Evolutionary conservation across 2,888 invertebrate genomes (phyloP).

Genomic region (Masnerella sp.): DNA sequence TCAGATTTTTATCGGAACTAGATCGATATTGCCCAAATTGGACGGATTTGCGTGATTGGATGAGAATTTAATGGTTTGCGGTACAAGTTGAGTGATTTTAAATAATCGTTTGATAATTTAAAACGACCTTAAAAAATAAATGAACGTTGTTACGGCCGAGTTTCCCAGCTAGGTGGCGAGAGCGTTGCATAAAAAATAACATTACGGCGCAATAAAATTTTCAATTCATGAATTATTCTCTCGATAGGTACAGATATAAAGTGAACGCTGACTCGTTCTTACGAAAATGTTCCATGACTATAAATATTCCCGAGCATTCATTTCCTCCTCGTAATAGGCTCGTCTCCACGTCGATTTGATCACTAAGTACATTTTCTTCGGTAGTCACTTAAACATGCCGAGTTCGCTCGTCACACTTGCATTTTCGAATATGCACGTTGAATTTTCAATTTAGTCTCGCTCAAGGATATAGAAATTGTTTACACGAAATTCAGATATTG

Average conservation of each 20-base stretch:
- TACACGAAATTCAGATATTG: constrained; percentile 33
- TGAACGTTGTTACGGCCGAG: not conserved
- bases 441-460: constrained; percentile 51
- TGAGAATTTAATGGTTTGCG: no score
- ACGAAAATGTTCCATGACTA: constrained; percentile 59
- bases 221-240: constrained; percentile 55
- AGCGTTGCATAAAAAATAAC: constrained; percentile 39
- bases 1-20: constrained; percentile 5
- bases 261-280: constrained; percentile 38
- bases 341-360: constrained; percentile 60
- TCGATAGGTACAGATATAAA: constrained; percentile 46
- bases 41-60: constrained; percentile 20
- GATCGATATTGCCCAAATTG: constrained; percentile 18
- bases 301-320: constrained; percentile 66
- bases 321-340: constrained; percentile 66
- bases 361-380: constrained; percentile 59
- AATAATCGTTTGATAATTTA: constrained; percentile 25
- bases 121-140: constrained; percentile 16
- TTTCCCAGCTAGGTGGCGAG: constrained; percentile 11
- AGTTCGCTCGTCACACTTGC: constrained; percentile 55
- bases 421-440: constrained; percentile 56
- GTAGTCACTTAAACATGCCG: constrained; percentile 54
- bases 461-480: constrained; percentile 33
- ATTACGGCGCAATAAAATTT: constrained; percentile 50
- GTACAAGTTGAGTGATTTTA: constrained; percentile 7